Base-by-base conservation (phyloP, 2,113 vertebrate genomes). In the Sclerurus mexicanus region DNA sequence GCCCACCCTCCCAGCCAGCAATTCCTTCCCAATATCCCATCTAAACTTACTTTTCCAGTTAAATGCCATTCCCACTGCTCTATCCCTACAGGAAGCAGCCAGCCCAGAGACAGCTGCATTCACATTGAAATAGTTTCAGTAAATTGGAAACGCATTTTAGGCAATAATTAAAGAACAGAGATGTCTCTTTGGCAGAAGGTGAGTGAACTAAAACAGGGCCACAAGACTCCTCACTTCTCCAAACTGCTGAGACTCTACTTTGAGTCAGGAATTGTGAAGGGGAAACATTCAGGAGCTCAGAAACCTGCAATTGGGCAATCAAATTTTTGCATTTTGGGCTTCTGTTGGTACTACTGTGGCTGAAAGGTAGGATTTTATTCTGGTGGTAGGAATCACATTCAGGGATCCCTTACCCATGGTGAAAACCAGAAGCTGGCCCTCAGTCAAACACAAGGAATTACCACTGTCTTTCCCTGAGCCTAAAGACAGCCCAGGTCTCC, bases 301-400 rank as follows among this genome's bases (percentile, higher is more conserved):
- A 71, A 55, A 60, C 14, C 14, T 60, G 42, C 60, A 68, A 46
- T 4, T 52, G 37, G 37, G 78, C 62, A 63, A 47, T 20, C 39
- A 40, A 6, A 59, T 14, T 6, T 37, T 37, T 42, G 17, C 24
- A n/a, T 44, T 71, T 71, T 39, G 5, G 17, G 52, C 14, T 76
- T 49, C 40, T 39, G 33, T 20, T 66, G 62, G 46, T 28, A 7
- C 23, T 39, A 17, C 24, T 19, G 13, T 3, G 18, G 68, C 40
- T 71, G 49, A 40, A n/a, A 53, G 66, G 25, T 2, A n/a, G 53
- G 17, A 60, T 14, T 6, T 25, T n/a, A 30, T 58, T 74, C 25
- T 25, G 52, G 4, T 8, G 19, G n/a, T 0, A 1, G 11, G 27
- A 58, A 39, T 24, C 49, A 30, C 22, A 25, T 5, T 4, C 16